Evolutionary conservation across 2,113 vertebrate species (phyloP).

Genomic region (Sturnus vulgaris): DNA sequence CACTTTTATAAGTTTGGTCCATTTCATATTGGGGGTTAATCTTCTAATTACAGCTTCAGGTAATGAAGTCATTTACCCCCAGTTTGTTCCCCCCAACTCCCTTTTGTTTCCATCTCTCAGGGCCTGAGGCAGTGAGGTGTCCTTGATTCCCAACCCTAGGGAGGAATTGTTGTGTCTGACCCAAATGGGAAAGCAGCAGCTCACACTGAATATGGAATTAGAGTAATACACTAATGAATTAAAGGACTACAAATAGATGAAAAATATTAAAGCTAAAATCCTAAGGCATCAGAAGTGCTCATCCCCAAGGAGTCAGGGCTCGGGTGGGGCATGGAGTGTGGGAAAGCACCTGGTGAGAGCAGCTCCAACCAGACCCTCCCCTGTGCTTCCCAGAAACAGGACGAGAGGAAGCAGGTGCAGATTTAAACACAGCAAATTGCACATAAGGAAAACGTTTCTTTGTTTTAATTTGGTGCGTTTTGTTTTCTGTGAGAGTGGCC

Average conservation of each 20-base stretch:
- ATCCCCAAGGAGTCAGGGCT: too few relatives aligned
- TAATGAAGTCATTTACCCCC: neutral
- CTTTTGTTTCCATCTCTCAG: neutral
- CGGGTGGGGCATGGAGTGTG: too few relatives aligned
- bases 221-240: neutral
- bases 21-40: too few relatives aligned
- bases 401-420: too few relatives aligned
- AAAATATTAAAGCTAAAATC: neutral
- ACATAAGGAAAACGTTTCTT: accelerated
- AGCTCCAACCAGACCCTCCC: neutral
- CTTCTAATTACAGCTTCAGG: neutral
- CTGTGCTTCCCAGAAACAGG: neutral
- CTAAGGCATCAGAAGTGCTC: neutral
- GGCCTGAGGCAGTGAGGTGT: neutral
- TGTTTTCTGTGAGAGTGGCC: neutral
- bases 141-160: neutral
- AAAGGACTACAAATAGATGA: accelerated
- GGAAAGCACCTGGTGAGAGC: neutral
- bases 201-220: neutral
- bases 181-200: neutral
- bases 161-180: neutral
- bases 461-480: neutral
- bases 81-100: neutral
- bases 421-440: neutral
- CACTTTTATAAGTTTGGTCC: neutral